These are phyloP conservation scores for Lepidochrysops patricia DNA, from an alignment of 2,888 invertebrate genomes.

Conservation along the genomic window DNA sequence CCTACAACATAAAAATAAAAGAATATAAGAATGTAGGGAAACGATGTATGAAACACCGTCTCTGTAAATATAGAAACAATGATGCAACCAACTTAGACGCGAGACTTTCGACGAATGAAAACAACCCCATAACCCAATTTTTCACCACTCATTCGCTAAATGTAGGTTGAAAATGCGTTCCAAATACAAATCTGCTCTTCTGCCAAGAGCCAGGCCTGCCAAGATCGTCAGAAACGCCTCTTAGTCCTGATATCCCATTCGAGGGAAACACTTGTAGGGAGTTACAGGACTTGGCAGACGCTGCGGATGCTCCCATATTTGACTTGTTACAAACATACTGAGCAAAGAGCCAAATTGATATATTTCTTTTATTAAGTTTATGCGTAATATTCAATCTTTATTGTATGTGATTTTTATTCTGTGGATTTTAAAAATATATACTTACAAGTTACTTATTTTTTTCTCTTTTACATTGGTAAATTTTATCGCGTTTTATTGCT, in stretches of 20 bases:
- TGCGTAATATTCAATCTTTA: background rate
- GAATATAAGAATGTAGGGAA: background rate
- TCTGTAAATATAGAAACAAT: conserved; percentile 21
- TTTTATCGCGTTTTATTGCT: no score
- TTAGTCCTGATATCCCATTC: conserved; percentile 28
- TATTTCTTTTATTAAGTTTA: conserved; percentile 34
- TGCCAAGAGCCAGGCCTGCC: conserved; percentile 65
- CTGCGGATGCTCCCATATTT: conserved; percentile 55
- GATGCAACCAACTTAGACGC: conserved; percentile 28
- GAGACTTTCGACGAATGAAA: conserved; percentile 28
- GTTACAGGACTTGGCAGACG: conserved; percentile 52
- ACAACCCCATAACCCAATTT: conserved; percentile 39
- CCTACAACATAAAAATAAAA: background rate
- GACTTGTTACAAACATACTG: conserved; percentile 55
- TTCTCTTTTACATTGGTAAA: no score
- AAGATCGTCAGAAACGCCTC: conserved; percentile 43
- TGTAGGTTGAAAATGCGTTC: conserved; percentile 39
- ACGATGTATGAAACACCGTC: background rate
- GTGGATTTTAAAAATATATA: background rate
- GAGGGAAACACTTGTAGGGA: conserved; percentile 34
- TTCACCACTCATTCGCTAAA: conserved; percentile 31
- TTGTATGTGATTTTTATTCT: background rate
- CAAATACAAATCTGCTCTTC: conserved; percentile 38
- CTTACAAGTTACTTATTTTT: no score
- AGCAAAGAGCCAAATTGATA: conserved; percentile 51